These are phyloP conservation scores for Cyprinodon tularosa DNA, from an alignment of 2,113 vertebrate genomes.

Conservation along the genomic window DNA sequence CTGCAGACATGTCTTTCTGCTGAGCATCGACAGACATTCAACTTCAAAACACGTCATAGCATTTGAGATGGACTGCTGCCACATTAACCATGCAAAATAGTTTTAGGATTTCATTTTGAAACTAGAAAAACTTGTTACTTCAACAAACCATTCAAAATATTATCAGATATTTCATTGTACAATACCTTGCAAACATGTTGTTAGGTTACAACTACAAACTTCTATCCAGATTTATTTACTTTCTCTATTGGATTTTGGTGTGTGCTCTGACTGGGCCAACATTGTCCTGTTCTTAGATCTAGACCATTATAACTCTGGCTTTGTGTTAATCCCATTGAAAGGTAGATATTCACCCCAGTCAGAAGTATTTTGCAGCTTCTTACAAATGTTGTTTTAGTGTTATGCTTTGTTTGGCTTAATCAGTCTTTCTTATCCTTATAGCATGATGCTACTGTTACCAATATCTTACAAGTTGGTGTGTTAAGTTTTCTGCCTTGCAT, in stretches of 20 bases:
- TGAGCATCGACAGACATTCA: slow-evolving; percentile 41
- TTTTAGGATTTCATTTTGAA: slow-evolving; percentile 15
- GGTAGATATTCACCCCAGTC: not conserved
- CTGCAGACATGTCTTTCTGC: slow-evolving; percentile 37
- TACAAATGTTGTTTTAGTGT: too few species aligned
- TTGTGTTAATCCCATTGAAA: not conserved
- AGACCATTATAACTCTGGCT: not conserved
- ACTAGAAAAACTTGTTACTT: not conserved
- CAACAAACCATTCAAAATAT: not conserved
- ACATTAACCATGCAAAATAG: slow-evolving; percentile 29
- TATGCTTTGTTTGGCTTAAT: too few species aligned
- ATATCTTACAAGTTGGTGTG: too few species aligned
- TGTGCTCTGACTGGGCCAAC: not conserved
- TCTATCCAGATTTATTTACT: not conserved
- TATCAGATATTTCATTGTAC: not conserved
- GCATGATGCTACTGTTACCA: too few species aligned
- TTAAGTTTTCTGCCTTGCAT: not conserved
- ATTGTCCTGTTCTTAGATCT: not conserved
- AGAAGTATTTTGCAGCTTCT: not conserved
- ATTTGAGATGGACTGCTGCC: slow-evolving; percentile 38
- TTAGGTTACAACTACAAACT: not conserved
- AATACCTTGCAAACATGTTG: not conserved
- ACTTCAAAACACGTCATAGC: slow-evolving; percentile 49
- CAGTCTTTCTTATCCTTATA: too few species aligned
- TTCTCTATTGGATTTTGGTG: not conserved